Conservation (phyloP, 2,888 invertebrate genomes). For the Protophormia terraenovae region DNA sequence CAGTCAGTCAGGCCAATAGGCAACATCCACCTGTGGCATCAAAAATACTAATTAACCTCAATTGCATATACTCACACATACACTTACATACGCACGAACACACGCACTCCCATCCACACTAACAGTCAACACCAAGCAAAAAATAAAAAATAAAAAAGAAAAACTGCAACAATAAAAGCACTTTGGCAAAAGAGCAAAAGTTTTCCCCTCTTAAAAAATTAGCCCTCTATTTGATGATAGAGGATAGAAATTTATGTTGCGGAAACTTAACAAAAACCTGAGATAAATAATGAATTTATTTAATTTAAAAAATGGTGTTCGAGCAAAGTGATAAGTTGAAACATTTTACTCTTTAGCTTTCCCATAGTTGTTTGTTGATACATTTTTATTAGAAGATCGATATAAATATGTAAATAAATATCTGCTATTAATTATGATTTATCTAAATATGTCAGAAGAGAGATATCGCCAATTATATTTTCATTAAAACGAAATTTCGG, state of each 20-base stretch:
- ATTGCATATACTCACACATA: conserved; percentile 62
- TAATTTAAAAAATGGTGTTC: conserved; percentile 1
- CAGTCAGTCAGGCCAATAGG: conserved; percentile 2
- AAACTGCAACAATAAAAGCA: background rate
- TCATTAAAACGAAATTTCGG: too few species aligned
- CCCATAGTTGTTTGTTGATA: too few species aligned
- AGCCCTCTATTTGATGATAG: background rate
- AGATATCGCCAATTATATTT: too few species aligned
- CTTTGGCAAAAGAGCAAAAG: conserved; percentile 51
- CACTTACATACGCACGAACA: conserved; percentile 13
- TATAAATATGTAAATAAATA: too few species aligned
- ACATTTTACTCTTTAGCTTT: background rate
- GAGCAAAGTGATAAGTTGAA: background rate
- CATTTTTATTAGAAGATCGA: too few species aligned
- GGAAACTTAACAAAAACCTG: background rate
- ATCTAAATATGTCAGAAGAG: too few species aligned
- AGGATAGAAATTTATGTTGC: background rate
- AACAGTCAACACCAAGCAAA: background rate
- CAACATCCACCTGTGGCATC: conserved; percentile 71
- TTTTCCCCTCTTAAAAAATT: background rate
- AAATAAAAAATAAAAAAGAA: too few species aligned
- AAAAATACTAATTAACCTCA: conserved; percentile 71
- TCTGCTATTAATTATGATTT: too few species aligned
- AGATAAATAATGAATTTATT: background rate
- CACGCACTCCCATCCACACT: background rate